Evolutionary conservation across 2,888 invertebrate genomes (phyloP).

Genomic region (Bellardia pandia): DNA sequence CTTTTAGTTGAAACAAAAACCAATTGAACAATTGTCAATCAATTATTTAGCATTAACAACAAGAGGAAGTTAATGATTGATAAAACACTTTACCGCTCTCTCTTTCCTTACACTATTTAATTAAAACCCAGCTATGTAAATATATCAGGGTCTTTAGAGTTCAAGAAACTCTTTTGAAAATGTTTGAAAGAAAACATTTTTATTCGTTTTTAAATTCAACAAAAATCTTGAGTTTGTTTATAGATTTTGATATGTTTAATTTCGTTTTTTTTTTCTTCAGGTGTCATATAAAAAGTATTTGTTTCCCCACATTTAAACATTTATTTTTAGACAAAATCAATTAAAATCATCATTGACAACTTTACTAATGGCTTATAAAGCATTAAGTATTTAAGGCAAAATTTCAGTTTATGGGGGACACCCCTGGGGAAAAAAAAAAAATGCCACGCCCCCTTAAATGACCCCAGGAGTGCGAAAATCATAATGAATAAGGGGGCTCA

Average conservation of each 20-base stretch:
- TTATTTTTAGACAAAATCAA: slow-evolving; percentile 26
- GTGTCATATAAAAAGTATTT: slow-evolving; percentile 2
- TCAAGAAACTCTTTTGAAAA: slow-evolving; percentile 6
- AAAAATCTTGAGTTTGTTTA: slow-evolving; percentile 11
- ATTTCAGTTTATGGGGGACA: no score
- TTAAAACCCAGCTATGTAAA: not conserved
- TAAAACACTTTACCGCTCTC: not conserved
- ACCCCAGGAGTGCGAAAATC: no score
- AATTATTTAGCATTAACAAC: slow-evolving; percentile 16
- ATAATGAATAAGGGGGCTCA: no score
- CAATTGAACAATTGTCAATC: slow-evolving; percentile 35
- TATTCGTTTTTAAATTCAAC: not conserved
- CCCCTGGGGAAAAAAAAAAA: no score
- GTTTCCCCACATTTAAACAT: not conserved
- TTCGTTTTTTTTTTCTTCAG: not conserved
- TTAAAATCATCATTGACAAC: slow-evolving; percentile 62
- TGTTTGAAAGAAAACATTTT: not conserved
- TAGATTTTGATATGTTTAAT: not conserved
- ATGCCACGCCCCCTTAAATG: no score
- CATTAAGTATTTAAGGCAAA: slow-evolving; percentile 25
- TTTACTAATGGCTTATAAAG: slow-evolving; percentile 49
- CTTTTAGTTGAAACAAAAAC: slow-evolving; percentile 12
- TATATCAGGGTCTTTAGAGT: not conserved
- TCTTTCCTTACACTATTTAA: not conserved
- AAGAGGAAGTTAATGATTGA: slow-evolving; percentile 40